Evolutionary conservation across 2,888 invertebrate genomes (phyloP), one percentile per base, ranked within the genome.

Genomic region (Chaitophorus viminalis): DNA sequence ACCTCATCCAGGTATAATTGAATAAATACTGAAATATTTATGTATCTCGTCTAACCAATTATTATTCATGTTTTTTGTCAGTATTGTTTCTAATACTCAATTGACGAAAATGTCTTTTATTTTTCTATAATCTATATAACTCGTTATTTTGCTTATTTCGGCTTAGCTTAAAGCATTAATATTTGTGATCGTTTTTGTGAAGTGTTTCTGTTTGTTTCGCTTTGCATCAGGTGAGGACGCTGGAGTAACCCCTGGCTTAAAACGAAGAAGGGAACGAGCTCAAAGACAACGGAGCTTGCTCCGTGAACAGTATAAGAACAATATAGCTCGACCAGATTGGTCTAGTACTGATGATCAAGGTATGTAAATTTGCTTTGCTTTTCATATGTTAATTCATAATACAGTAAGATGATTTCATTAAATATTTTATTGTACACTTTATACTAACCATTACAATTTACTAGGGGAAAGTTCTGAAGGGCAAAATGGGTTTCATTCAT

Each of bases 271-370:
- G 89, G 90, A 90, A 90, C 93, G 97, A 89, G 96, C 95, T 77
- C 96, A 96, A 90, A 93, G 97, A 89, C 97, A 97, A 91, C 94
- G 96, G 87, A 95, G 95, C 91, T 96, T 96, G 91, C 95, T 96
- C 90, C 94, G 94, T 90, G 96, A 97, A 90, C 97, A 95, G 91
- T 94, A 95, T 91, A 96, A 96, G 92, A 93, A 81, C 74, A 88
- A 88, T 81, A 88, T 89, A 81, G 33, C 83, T 81, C 54, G 85
- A 75, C 75, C 85, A 29, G 89, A 89, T 65, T 87, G 88, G 76
- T 88, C 89, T n/a, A 89, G 89, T 86, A 89, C 89, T 36, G 84
- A 85, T 70, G 89, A 89, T 76, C 88, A 89, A 72, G 89, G 89
- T 89, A 89, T 46, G 87, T 74, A 29, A 21, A 17, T 36, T 76